Evolutionary conservation across 2,113 vertebrate species (phyloP).

Genomic region (Crotalus tigris): DNA sequence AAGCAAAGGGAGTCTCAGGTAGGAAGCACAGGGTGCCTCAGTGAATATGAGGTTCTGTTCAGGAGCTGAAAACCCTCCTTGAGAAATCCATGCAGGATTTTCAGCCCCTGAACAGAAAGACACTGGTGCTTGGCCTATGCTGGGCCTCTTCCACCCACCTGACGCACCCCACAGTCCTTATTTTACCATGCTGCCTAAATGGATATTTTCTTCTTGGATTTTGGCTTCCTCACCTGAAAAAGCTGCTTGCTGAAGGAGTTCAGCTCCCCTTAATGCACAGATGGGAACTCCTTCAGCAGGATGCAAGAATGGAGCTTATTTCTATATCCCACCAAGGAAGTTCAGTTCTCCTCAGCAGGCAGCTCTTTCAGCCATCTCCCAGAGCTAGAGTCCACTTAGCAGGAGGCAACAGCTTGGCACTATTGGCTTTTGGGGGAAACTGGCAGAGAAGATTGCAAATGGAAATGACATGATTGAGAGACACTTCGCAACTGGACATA

Average conservation of each 20-base stretch:
- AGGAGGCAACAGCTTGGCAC: neutral
- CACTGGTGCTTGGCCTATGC: neutral
- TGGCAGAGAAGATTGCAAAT: neutral
- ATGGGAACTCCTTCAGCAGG: neutral
- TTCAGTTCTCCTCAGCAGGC: neutral
- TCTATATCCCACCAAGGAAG: neutral
- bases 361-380: neutral
- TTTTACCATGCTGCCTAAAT: neutral
- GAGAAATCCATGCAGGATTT: neutral
- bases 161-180: neutral
- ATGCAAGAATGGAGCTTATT: neutral
- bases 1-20: neutral
- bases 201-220: neutral
- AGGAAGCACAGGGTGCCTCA: neutral
- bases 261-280: neutral
- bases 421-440: neutral
- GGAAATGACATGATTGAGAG: neutral
- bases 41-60: neutral
- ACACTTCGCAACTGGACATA: neutral
- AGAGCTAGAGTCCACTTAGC: neutral
- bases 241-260: neutral
- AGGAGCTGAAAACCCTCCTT: neutral
- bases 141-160: neutral
- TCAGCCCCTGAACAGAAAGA: neutral
- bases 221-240: neutral